A percentile compares a stretch with the other conserved stretches of the same genome.
These are phyloP conservation scores for Peromyscus leucopus DNA, from an alignment of 2,113 vertebrate species.

Conservation along the genomic window DNA sequence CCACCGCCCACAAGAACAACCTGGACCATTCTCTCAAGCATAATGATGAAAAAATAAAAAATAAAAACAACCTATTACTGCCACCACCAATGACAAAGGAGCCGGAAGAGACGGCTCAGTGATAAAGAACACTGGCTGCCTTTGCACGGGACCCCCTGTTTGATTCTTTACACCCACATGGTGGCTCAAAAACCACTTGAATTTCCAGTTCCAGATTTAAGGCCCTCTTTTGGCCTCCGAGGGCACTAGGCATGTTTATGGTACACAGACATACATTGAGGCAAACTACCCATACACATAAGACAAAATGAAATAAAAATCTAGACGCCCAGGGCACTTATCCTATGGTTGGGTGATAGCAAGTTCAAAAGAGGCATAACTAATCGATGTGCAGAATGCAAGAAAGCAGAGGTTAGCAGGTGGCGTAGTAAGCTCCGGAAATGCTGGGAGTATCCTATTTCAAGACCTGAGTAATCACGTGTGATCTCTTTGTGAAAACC, in stretches of 20 bases:
- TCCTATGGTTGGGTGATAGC: neutral
- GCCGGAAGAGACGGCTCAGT: neutral
- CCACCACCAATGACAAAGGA: neutral
- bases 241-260: too few relatives aligned
- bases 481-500: neutral
- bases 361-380: neutral
- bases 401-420: neutral
- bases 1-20: neutral
- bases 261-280: neutral
- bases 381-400: neutral
- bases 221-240: neutral
- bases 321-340: neutral
- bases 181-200: neutral
- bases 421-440: neutral
- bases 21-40: neutral
- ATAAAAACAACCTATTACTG: too few relatives aligned
- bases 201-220: neutral
- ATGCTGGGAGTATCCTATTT: neutral
- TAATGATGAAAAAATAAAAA: neutral
- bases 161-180: neutral
- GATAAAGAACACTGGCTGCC: neutral
- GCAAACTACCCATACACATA: neutral
- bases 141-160: neutral
- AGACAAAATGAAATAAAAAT: neutral
- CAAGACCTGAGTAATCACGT: neutral